These are phyloP conservation scores for Tachina lurida DNA, from an alignment of 2,888 invertebrate species.

Conservation along the genomic window DNA sequence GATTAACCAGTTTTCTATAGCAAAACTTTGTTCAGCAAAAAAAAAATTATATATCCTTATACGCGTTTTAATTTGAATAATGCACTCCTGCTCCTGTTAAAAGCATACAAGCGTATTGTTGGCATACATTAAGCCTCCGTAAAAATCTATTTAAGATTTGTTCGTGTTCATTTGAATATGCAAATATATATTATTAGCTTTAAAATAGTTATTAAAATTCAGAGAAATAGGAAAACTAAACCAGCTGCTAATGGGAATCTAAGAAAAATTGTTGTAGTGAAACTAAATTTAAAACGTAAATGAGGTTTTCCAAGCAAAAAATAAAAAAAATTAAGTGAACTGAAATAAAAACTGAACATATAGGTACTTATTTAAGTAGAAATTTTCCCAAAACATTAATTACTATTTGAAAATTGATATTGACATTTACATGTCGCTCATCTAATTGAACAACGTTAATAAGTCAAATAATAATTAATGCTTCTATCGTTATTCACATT, in stretches of 20 bases:
- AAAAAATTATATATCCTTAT: background rate
- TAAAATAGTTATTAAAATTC: slow-evolving; percentile 18
- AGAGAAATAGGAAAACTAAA: background rate
- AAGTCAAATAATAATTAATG: too few species aligned
- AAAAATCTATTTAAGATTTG: background rate
- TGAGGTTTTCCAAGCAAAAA: background rate
- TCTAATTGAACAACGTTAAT: too few species aligned
- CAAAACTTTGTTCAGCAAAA: background rate
- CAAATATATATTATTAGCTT: slow-evolving; percentile 23
- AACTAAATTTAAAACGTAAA: background rate
- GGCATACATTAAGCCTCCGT: background rate
- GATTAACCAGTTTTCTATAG: background rate
- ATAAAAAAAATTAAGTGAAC: too few species aligned
- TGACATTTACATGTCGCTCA: too few species aligned
- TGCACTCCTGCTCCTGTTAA: background rate
- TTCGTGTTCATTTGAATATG: slow-evolving; percentile 4
- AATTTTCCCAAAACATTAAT: too few species aligned
- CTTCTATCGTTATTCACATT: too few species aligned
- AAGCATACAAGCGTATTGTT: slow-evolving; percentile 14
- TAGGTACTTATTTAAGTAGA: too few species aligned
- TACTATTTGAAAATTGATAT: too few species aligned
- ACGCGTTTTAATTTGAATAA: background rate
- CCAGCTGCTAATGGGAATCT: background rate
- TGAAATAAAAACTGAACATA: too few species aligned
- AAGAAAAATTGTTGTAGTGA: background rate